These are phyloP conservation scores for Pocota personata DNA, from an alignment of 2,888 invertebrate genomes.

Conservation along the genomic window DNA sequence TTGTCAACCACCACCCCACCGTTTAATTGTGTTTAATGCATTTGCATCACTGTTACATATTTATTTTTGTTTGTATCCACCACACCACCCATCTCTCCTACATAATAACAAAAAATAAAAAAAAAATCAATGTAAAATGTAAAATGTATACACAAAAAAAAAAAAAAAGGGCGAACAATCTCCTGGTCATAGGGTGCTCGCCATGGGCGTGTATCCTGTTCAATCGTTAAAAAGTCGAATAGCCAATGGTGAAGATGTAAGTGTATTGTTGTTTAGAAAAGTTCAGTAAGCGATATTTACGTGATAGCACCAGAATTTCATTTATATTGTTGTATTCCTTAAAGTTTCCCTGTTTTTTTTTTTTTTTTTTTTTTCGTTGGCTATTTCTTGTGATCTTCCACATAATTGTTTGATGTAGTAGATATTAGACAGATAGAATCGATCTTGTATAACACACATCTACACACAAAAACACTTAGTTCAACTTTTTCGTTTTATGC, in stretches of 20 bases:
- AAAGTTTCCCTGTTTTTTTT: slow-evolving; percentile 9
- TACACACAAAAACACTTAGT: background rate
- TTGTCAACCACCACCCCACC: slow-evolving; percentile 45
- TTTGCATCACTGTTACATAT: slow-evolving; percentile 62
- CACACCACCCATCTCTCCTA: slow-evolving; percentile 10
- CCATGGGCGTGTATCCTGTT: slow-evolving; percentile 95
- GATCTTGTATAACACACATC: slow-evolving; percentile 8
- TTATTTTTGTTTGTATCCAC: slow-evolving; percentile 39
- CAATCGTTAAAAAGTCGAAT: slow-evolving; percentile 94
- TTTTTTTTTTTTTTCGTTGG: slow-evolving; percentile 19
- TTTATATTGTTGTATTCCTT: slow-evolving; percentile 3
- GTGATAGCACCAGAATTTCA: slow-evolving; percentile 54
- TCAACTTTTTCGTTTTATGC: background rate
- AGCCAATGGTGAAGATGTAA: slow-evolving; percentile 94
- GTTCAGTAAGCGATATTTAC: slow-evolving; percentile 40
- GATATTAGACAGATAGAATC: slow-evolving; percentile 6
- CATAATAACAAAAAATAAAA: slow-evolving; percentile 12
- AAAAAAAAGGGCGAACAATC: slow-evolving; percentile 93
- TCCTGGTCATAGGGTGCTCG: slow-evolving; percentile 94
- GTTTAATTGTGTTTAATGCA: slow-evolving; percentile 65
- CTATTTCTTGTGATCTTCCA: slow-evolving; percentile 3
- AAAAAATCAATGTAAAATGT: slow-evolving; percentile 10
- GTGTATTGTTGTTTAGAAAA: slow-evolving; percentile 81
- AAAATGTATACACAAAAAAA: slow-evolving; percentile 15
- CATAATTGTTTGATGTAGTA: slow-evolving; percentile 25